phyloP scores from a whole-genome alignment of 2,797 vertebrate species.

The Alcedo quadribrachys region DNA sequence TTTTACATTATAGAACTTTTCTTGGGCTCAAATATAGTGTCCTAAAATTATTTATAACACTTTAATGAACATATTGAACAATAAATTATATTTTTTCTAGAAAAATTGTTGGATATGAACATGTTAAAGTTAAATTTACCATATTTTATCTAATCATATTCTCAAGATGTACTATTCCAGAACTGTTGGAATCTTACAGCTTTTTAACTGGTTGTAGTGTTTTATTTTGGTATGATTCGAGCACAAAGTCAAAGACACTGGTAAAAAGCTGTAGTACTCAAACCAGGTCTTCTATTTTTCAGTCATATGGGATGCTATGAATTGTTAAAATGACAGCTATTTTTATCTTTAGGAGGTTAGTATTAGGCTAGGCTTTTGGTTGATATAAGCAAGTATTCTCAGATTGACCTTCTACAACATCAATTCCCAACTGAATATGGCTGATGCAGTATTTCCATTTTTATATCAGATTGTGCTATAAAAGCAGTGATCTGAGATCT shows the following conservation, averaged over 20 bases:
- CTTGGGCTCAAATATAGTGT: neutral
- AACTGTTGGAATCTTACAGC: neutral
- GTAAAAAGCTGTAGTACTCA: neutral
- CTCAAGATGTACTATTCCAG: neutral
- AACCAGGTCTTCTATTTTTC: neutral
- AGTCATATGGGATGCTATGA: neutral
- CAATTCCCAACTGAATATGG: neutral
- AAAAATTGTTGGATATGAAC: neutral
- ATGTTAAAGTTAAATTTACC: neutral
- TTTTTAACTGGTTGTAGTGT: neutral
- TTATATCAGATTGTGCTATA: neutral
- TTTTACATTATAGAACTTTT: neutral
- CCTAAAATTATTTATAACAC: neutral
- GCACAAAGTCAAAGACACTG: neutral
- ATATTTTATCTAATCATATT: neutral
- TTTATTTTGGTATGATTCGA: neutral
- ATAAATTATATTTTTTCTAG: neutral
- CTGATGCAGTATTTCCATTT: conserved; percentile 28
- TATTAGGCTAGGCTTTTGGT: neutral
- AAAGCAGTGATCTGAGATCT: neutral
- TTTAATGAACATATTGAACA: neutral
- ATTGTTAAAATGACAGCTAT: conserved; percentile 6
- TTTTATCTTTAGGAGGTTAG: conserved; percentile 11
- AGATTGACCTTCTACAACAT: conserved; percentile 8
- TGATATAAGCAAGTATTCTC: conserved; percentile 39